Percentiles rank a stretch among this genome's conserved stretches.
Conservation (phyloP, 2,888 invertebrate genomes). For the Pycnomerus fuliginosus region DNA sequence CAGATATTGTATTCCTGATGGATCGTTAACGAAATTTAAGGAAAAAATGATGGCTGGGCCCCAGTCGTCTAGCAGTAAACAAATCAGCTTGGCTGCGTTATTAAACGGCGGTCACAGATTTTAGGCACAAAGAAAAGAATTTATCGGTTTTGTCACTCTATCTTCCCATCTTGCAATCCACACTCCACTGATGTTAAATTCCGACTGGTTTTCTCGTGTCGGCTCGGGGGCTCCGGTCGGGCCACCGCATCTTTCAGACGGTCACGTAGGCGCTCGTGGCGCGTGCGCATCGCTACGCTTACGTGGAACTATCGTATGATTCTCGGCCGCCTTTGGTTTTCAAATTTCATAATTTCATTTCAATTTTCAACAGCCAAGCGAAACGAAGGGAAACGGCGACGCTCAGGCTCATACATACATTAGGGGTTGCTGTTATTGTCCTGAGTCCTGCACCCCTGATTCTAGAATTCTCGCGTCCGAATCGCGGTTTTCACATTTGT, state of each 20-base stretch:
- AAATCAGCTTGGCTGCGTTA: too few species aligned
- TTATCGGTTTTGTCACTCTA: constrained; percentile 45
- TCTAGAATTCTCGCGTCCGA: too few species aligned
- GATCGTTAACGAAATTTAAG: not conserved
- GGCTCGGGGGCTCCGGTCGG: constrained; percentile 2
- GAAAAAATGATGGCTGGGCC: not conserved
- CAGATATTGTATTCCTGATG: not conserved
- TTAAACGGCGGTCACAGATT: not conserved
- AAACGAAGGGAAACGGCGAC: too few species aligned
- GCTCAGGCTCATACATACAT: too few species aligned
- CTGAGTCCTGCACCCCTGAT: too few species aligned
- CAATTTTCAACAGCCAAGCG: too few species aligned
- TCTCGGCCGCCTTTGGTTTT: too few species aligned
- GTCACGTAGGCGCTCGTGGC: constrained; percentile 21
- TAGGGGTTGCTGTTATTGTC: too few species aligned
- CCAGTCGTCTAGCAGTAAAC: too few species aligned
- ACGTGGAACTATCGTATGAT: constrained; percentile 24
- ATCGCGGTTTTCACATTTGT: too few species aligned
- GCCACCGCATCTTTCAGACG: constrained; percentile 15
- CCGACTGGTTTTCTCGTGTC: constrained; percentile 44
- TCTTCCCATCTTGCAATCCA: constrained; percentile 45
- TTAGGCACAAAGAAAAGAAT: constrained; percentile 46
- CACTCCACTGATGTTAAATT: constrained; percentile 50
- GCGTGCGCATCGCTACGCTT: constrained; percentile 19
- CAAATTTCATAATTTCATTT: too few species aligned